Evolutionary conservation across 2,797 vertebrate genomes (phyloP).

Genomic region (Eulemur coronatus): DNA sequence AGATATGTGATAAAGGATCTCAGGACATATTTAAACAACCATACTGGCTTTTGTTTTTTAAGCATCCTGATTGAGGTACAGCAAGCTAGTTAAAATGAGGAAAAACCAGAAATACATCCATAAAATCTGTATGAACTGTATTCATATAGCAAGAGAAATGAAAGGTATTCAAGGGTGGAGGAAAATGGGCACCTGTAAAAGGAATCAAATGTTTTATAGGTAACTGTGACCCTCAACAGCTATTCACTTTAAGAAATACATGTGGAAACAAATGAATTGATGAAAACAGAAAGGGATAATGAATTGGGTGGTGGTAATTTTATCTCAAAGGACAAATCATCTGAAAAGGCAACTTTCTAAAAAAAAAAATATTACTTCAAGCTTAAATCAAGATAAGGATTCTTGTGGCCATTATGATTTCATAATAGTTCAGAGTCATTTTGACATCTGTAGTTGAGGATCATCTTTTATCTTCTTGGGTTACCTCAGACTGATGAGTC

Average conservation of each 20-base stretch:
- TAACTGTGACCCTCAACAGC: neutral
- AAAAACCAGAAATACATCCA: constrained; percentile 24
- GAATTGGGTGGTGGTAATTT: neutral
- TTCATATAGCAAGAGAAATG: neutral
- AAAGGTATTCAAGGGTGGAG: neutral
- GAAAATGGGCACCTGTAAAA: neutral
- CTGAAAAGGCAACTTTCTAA: neutral
- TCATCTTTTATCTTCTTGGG: neutral
- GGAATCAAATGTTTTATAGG: neutral
- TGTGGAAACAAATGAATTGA: neutral
- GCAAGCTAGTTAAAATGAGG: neutral
- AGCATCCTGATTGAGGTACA: neutral
- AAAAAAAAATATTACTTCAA: neutral
- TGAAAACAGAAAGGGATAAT: neutral
- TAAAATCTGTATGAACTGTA: neutral
- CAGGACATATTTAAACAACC: neutral
- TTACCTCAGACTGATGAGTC: neutral
- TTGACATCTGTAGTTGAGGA: neutral
- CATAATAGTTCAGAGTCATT: neutral
- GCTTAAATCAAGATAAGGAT: neutral
- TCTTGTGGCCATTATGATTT: neutral
- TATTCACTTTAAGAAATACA: neutral
- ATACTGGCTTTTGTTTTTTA: neutral
- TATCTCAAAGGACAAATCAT: neutral
- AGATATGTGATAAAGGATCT: neutral